phyloP scores from a whole-genome alignment of 2,888 invertebrate genomes.

The Trichacis sp. region DNA sequence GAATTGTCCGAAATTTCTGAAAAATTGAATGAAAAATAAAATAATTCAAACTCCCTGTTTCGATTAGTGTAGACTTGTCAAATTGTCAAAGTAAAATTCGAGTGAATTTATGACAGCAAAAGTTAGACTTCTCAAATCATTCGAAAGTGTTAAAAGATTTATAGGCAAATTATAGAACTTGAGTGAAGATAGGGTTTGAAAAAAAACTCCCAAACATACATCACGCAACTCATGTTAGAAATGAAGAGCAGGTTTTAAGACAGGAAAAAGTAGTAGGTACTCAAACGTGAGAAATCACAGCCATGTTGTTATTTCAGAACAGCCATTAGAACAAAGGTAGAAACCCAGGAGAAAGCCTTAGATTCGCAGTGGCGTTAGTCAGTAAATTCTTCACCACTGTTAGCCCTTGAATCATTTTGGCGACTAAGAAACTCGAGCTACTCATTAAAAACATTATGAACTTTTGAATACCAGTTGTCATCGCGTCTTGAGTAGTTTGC shows the following conservation, averaged over 20 bases:
- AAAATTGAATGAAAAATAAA: too few species aligned
- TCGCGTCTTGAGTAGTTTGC: too few species aligned
- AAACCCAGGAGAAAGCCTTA: slow-evolving; percentile 40
- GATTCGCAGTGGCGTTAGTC: slow-evolving; percentile 47
- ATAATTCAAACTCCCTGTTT: too few species aligned
- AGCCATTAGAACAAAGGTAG: slow-evolving; percentile 34
- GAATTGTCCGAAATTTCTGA: slow-evolving; percentile 7
- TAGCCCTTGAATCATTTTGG: slow-evolving; percentile 53
- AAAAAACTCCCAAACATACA: slow-evolving; percentile 12
- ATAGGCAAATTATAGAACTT: too few species aligned
- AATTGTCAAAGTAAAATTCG: too few species aligned
- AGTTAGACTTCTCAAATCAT: too few species aligned
- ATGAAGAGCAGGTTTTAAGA: slow-evolving; percentile 8
- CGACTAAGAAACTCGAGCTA: slow-evolving; percentile 52
- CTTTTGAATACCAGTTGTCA: slow-evolving; percentile 60
- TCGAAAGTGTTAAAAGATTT: too few species aligned
- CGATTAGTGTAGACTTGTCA: too few species aligned
- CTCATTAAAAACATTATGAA: slow-evolving; percentile 56
- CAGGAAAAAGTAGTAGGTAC: slow-evolving; percentile 13
- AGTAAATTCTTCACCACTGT: slow-evolving; percentile 51
- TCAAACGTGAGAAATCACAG: slow-evolving; percentile 24
- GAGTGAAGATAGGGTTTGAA: too few species aligned
- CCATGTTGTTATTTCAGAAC: slow-evolving; percentile 21
- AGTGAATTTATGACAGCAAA: too few species aligned
- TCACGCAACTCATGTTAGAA: slow-evolving; percentile 14